These are phyloP conservation scores for Nerophis lumbriciformis DNA, from an alignment of 2,113 vertebrate genomes.

Conservation along the genomic window DNA sequence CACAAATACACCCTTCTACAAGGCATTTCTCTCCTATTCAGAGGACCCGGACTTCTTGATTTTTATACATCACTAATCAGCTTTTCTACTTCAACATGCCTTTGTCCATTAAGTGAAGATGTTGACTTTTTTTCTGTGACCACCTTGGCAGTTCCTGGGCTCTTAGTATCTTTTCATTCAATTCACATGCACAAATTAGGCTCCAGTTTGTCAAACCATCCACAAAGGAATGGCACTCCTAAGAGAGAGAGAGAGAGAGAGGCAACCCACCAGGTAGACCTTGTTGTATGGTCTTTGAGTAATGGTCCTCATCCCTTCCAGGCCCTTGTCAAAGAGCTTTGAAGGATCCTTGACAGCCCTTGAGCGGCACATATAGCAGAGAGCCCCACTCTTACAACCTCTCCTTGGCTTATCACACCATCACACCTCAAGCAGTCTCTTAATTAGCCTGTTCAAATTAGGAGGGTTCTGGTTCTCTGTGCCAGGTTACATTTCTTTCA, in stretches of 20 bases:
- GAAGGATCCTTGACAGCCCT: conserved; percentile 56
- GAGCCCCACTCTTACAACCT: conserved; percentile 40
- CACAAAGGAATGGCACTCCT: conserved; percentile 31
- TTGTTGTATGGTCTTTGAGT: conserved; percentile 33
- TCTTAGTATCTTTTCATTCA: conserved; percentile 39
- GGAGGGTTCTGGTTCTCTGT: conserved; percentile 38
- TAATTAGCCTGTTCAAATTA: conserved; percentile 61
- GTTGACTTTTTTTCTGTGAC: conserved; percentile 20
- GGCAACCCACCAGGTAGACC: conserved; percentile 36
- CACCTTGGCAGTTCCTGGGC: conserved; percentile 11
- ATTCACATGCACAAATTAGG: conserved; percentile 39
- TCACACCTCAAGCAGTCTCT: conserved; percentile 47
- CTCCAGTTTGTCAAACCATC: conserved; percentile 34
- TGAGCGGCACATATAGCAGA: conserved; percentile 25
- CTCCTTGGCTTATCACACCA: conserved; percentile 36
- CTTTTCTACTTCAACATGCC: conserved; percentile 10
- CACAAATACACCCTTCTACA: conserved; percentile 7
- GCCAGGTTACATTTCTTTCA: conserved; percentile 49
- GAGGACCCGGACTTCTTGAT: not conserved
- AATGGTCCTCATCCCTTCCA: conserved; percentile 50
- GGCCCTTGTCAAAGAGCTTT: conserved; percentile 35
- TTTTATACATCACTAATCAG: conserved; percentile 4
- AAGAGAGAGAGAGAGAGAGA: conserved; percentile 9
- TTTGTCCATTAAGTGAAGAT: conserved; percentile 31
- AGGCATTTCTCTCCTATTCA: conserved; percentile 14